Conservation (phyloP, 2,797 vertebrate genomes). For the Cryptoprocta ferox region DNA sequence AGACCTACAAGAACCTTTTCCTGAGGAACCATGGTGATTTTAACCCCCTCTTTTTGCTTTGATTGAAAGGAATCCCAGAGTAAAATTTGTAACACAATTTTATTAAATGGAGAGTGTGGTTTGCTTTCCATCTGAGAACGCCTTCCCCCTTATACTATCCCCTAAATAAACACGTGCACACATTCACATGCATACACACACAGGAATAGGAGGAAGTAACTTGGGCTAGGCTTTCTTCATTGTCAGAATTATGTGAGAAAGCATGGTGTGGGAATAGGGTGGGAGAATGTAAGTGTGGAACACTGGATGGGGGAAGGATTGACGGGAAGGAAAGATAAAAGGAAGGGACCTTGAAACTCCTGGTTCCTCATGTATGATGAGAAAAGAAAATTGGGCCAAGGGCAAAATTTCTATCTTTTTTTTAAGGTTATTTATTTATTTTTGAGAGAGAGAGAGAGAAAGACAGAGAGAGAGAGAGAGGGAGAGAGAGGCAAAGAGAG, state of each 20-base stretch:
- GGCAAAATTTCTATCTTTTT: too few species aligned
- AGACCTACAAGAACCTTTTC: neutral
- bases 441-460: too few species aligned
- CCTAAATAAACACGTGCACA: too few species aligned
- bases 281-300: neutral
- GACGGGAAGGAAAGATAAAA: neutral
- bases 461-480: too few species aligned
- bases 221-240: neutral
- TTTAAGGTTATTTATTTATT: too few species aligned
- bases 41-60: neutral
- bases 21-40: neutral
- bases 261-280: accelerated
- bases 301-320: accelerated
- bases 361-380: neutral
- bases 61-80: neutral
- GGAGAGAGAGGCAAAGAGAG: too few species aligned
- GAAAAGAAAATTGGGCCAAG: neutral
- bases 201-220: neutral
- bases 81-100: neutral
- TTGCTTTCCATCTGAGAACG: neutral
- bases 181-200: neutral
- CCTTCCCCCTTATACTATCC: neutral
- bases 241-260: neutral
- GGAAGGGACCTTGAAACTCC: too few species aligned
- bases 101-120: neutral